Evolutionary conservation across 2,888 invertebrate species (phyloP).

Genomic region (Argynnis bischoffii): DNA sequence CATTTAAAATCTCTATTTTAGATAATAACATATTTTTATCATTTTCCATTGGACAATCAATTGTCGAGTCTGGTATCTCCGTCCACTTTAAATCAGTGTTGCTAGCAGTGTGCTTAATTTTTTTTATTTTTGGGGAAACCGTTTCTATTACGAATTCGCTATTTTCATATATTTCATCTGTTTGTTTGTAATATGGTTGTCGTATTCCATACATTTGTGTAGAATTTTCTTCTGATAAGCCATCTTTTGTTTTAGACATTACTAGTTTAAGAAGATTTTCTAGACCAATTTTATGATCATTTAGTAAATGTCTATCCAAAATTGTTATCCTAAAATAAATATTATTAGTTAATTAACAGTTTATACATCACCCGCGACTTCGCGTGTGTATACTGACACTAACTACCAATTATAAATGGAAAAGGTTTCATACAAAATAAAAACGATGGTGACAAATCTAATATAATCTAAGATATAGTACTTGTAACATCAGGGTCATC

Average conservation of each 20-base stretch:
- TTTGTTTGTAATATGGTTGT: conserved; percentile 61
- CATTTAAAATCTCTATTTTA: conserved; percentile 68
- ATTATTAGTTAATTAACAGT: too few relatives aligned
- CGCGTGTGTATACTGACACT: too few relatives aligned
- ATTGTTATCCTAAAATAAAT: conserved; percentile 65
- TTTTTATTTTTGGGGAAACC: conserved; percentile 63
- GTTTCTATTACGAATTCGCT: conserved; percentile 71
- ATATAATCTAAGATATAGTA: too few relatives aligned
- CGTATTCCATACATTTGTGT: conserved; percentile 47
- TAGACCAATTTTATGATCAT: conserved; percentile 68
- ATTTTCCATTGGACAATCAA: conserved; percentile 48
- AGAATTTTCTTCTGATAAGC: conserved; percentile 52
- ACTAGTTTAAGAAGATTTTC: conserved; percentile 69
- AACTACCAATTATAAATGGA: too few relatives aligned
- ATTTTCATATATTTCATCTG: conserved; percentile 58
- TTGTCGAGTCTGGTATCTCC: conserved; percentile 55
- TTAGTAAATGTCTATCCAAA: conserved; percentile 68
- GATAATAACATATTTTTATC: conserved; percentile 55
- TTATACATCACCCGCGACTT: too few relatives aligned
- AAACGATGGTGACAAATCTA: too few relatives aligned
- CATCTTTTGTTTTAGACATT: conserved; percentile 70
- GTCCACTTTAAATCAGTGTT: conserved; percentile 63
- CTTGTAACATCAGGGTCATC: too few relatives aligned
- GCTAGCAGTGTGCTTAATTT: conserved; percentile 60
- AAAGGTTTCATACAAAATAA: too few relatives aligned